Evolutionary conservation across 2,113 vertebrate genomes (phyloP), one percentile per base, ranked within the genome.

Genomic region (Strix uralensis): DNA sequence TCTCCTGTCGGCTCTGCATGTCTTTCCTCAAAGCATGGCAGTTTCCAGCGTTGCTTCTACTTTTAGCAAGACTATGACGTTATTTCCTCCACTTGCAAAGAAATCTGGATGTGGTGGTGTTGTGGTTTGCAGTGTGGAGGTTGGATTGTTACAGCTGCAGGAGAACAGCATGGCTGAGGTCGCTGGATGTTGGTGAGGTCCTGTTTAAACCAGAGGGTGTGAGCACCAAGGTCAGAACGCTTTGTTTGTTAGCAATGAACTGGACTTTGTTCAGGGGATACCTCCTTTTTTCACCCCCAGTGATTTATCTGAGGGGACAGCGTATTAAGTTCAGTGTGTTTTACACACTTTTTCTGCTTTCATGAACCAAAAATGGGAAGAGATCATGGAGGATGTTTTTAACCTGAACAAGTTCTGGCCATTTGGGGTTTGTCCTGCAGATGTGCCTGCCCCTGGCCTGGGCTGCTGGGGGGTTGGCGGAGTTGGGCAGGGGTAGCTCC

Each of bases 11-110:
- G 78, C 61, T 69, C 59, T 42, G 62, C 77, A 8, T 2, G 1
- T 14, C 34, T 7, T 36, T 30, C 36, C 34, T 36, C 65, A 13
- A 23, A 52, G 25, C 61, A 2, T 7, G n/a, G 42, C 30, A 5
- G 5, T 27, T 49, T n/a, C 52, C 70, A 10, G 0, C 3, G 25
- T 10, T 2, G 1, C 47, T 42, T 57, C 55, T n/a, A 13, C 46
- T 40, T 40, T 40, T 34, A 22, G 65, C 49, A 47, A 38, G 38
- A 38, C 6, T 4, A 15, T 1, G 3, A 15, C 10, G 1, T 5
- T 5, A 5, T 72, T 72, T 59, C 47, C 26, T 49, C 38, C 18
- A 29, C 15, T 0, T 62, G 29, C 22, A 49, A 36, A 46, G 34
- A 57, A 36, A 36, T 22, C 47, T 67, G 81, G n/a, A 15, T 44